Conservation (phyloP, 1,140 invertebrate genomes). For the Cepaea nemoralis region DNA sequence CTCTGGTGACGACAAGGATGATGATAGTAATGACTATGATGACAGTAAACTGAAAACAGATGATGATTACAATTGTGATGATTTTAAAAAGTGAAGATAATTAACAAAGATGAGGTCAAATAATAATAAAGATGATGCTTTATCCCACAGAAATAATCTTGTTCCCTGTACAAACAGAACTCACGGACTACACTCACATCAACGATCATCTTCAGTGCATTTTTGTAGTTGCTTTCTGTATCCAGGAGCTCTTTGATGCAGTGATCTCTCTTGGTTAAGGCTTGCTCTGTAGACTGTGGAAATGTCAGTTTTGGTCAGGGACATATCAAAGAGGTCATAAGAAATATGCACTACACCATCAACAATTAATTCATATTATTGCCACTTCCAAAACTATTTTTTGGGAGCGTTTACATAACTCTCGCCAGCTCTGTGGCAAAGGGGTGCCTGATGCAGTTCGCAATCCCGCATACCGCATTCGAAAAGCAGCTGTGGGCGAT, state of each 20-base stretch:
- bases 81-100: not conserved
- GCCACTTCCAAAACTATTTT: no score
- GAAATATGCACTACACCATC: not conserved
- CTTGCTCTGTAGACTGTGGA: slow-evolving; percentile 39
- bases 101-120: not conserved
- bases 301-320: not conserved
- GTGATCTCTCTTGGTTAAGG: slow-evolving; percentile 86
- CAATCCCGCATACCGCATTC: no score
- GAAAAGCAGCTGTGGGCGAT: no score
- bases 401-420: no score
- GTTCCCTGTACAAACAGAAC: not conserved
- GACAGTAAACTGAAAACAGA: no score
- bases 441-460: no score
- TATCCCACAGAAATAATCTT: not conserved
- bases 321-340: no score
- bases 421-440: no score
- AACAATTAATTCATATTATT: no score
- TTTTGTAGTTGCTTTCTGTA: slow-evolving; percentile 96
- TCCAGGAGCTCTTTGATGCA: slow-evolving; percentile 95
- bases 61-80: not conserved
- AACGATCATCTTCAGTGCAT: slow-evolving; percentile 88
- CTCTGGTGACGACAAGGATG: no score
- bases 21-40: no score
- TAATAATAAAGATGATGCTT: not conserved
- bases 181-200: slow-evolving; percentile 46